Evolutionary conservation across 1,140 invertebrate genomes (phyloP).

Genomic region (Metaphire vulgaris): DNA sequence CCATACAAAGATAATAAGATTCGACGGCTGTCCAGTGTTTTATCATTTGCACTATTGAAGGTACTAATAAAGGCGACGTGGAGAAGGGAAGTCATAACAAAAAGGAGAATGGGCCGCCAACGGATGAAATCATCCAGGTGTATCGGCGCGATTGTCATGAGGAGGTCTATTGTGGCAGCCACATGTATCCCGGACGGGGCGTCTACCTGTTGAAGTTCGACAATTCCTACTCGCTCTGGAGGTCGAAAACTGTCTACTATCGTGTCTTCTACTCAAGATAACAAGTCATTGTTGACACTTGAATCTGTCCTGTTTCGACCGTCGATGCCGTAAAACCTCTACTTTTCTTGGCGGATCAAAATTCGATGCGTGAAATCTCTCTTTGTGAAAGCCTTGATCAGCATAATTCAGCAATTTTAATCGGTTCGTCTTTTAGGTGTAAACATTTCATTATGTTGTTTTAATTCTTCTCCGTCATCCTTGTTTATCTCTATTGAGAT

Average conservation of each 20-base stretch:
- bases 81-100: slow-evolving; percentile 13
- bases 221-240: slow-evolving; percentile 97
- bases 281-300: too few species aligned
- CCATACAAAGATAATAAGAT: background rate
- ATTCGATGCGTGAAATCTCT: too few species aligned
- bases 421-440: too few species aligned
- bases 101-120: slow-evolving; percentile 53
- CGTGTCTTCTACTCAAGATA: slow-evolving; percentile 70
- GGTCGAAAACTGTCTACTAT: slow-evolving; percentile 98
- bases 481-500: too few species aligned
- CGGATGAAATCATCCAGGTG: slow-evolving; percentile 66
- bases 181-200: slow-evolving; percentile 85
- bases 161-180: slow-evolving; percentile 85
- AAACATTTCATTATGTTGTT: too few species aligned
- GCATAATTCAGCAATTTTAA: too few species aligned
- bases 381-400: too few species aligned
- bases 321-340: too few species aligned
- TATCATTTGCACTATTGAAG: background rate
- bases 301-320: too few species aligned
- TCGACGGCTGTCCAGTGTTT: too few species aligned
- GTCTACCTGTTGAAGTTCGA: slow-evolving; percentile 98
- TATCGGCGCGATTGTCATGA: slow-evolving; percentile 16
- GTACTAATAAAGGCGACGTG: slow-evolving; percentile 11
- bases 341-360: too few species aligned
- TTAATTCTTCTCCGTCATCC: too few species aligned